phyloP scores from a whole-genome alignment of 2,888 invertebrate species.

The Conomelus anceps region DNA sequence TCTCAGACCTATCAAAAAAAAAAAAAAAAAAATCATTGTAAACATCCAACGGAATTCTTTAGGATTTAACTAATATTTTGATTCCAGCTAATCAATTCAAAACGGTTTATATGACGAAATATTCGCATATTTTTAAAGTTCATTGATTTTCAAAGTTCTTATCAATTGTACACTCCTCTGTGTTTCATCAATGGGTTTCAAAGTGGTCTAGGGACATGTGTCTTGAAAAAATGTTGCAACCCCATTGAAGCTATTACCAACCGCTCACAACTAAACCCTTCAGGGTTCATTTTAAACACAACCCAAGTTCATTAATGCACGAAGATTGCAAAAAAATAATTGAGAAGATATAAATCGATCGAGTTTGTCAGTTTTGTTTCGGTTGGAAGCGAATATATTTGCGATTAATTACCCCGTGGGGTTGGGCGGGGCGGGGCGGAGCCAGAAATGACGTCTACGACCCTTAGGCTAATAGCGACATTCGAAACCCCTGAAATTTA shows the following conservation, averaged over 20 bases:
- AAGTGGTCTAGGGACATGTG: too few species aligned
- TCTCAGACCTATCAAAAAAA: too few species aligned
- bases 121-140: too few species aligned
- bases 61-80: too few species aligned
- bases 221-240: not conserved
- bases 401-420: not conserved
- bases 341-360: not conserved
- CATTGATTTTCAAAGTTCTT: too few species aligned
- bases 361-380: not conserved
- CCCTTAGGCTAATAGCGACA: not conserved
- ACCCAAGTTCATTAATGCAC: not conserved
- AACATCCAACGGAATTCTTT: too few species aligned
- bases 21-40: too few species aligned
- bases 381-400: not conserved
- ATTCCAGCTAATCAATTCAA: too few species aligned
- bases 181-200: too few species aligned
- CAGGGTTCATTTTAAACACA: not conserved
- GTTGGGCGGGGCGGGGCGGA: too few species aligned
- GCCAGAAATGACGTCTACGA: not conserved
- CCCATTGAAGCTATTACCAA: not conserved
- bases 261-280: not conserved
- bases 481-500: not conserved
- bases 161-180: too few species aligned
- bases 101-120: too few species aligned
- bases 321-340: not conserved